Conservation (phyloP, 1,140 invertebrate species). For the Tetramorium parvispinum region DNA sequence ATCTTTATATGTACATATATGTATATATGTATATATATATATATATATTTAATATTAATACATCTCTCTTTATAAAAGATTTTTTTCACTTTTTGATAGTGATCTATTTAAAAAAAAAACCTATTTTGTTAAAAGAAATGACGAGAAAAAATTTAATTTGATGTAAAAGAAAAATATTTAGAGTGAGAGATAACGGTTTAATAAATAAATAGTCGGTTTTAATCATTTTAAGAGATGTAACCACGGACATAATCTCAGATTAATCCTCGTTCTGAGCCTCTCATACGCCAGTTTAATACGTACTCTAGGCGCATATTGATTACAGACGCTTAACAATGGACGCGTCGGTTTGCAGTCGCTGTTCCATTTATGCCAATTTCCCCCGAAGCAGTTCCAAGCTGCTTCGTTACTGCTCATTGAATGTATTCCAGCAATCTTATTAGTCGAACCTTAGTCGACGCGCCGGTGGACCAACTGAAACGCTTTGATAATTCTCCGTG, state of each 20-base stretch:
- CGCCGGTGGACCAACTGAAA: conserved; percentile 10
- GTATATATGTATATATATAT: too few species aligned
- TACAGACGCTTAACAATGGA: conserved; percentile 43
- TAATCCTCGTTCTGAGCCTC: conserved; percentile 4
- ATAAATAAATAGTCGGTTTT: conserved; percentile 4
- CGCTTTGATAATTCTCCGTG: conserved; percentile 36
- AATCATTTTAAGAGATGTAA: conserved; percentile 18
- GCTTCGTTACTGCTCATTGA: conserved; percentile 53
- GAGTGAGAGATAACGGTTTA: background rate
- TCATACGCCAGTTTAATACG: conserved; percentile 32
- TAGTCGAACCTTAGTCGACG: conserved; percentile 54
- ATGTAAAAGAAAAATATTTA: background rate
- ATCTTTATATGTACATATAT: too few species aligned
- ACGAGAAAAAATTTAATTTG: background rate
- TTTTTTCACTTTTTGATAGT: background rate
- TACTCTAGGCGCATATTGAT: conserved; percentile 52
- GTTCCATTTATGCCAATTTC: conserved; percentile 60
- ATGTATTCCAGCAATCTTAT: conserved; percentile 49
- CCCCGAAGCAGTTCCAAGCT: conserved; percentile 28
- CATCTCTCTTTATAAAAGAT: background rate
- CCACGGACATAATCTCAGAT: conserved; percentile 12
- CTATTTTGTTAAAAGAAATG: background rate
- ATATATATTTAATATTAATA: background rate
- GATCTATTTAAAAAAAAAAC: background rate
- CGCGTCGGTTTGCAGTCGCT: conserved; percentile 41